phyloP scores from a whole-genome alignment of 1,140 invertebrate species.

The Leptoteleia sp. region DNA sequence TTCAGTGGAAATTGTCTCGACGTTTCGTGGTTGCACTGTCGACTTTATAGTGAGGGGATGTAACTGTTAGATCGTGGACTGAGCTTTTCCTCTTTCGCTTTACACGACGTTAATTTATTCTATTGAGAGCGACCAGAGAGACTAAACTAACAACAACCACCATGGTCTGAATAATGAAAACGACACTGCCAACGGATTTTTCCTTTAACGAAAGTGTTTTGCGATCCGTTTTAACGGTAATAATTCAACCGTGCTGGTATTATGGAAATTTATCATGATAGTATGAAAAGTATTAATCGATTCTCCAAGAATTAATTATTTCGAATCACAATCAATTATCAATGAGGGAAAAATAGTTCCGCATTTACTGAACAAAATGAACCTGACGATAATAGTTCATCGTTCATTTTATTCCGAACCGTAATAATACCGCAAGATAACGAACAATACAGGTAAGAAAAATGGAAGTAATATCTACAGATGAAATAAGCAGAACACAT shows the following conservation, averaged over 20 bases:
- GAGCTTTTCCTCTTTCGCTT: slow-evolving; percentile 64
- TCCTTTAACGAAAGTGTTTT: slow-evolving; percentile 40
- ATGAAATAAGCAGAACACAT: no score
- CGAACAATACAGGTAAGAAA: no score
- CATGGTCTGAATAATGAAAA: slow-evolving; percentile 75
- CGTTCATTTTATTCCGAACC: no score
- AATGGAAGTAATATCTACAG: no score
- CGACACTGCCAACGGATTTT: slow-evolving; percentile 44
- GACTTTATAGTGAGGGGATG: slow-evolving; percentile 54
- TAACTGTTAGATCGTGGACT: slow-evolving; percentile 53
- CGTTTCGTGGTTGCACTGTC: slow-evolving; percentile 52
- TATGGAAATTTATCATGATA: slow-evolving; percentile 28
- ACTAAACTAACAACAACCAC: slow-evolving; percentile 72
- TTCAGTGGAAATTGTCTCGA: slow-evolving; percentile 61
- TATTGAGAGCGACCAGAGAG: slow-evolving; percentile 72
- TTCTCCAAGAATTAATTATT: no score
- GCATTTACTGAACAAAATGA: no score
- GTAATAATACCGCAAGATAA: no score
- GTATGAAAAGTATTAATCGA: no score
- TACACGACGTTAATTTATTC: slow-evolving; percentile 76
- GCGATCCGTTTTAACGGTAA: slow-evolving; percentile 24
- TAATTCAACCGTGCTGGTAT: slow-evolving; percentile 7
- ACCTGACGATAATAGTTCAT: no score
- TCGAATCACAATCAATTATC: no score
- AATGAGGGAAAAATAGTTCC: no score